Evolutionary conservation across 2,888 invertebrate genomes (phyloP).

Genomic region (Heliconius aoede): DNA sequence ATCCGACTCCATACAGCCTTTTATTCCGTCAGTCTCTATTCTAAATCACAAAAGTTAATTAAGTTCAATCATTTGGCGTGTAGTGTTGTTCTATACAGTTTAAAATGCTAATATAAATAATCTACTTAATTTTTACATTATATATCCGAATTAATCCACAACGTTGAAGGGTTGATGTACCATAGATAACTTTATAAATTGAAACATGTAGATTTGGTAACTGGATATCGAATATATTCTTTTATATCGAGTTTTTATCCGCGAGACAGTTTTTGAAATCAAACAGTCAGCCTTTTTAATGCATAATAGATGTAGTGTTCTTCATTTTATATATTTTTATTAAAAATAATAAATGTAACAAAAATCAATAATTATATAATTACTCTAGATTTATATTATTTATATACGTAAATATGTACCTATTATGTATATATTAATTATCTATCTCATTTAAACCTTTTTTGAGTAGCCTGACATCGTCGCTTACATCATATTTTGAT

Average conservation of each 20-base stretch:
- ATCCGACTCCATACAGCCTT: not conserved
- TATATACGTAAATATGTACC: too few relatives aligned
- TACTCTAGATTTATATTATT: too few relatives aligned
- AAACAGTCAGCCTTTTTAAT: too few relatives aligned
- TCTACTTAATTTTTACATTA: not conserved
- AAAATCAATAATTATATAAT: too few relatives aligned
- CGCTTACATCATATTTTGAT: too few relatives aligned
- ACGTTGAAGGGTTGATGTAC: not conserved
- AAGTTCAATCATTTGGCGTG: not conserved
- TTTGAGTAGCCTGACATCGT: too few relatives aligned
- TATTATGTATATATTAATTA: too few relatives aligned
- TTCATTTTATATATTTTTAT: too few relatives aligned
- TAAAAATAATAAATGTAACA: too few relatives aligned
- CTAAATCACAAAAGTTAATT: not conserved
- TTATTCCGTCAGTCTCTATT: not conserved
- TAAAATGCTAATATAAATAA: not conserved
- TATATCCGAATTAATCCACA: not conserved
- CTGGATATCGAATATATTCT: not conserved
- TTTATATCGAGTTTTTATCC: not conserved
- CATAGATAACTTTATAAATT: not conserved
- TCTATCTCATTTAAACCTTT: too few relatives aligned
- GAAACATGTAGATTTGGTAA: slow-evolving; percentile 5
- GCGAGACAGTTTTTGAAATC: not conserved
- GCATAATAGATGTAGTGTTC: too few relatives aligned
- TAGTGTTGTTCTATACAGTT: not conserved